Conservation (phyloP, 2,888 invertebrate species). For the Podotricha telesiphe region DNA sequence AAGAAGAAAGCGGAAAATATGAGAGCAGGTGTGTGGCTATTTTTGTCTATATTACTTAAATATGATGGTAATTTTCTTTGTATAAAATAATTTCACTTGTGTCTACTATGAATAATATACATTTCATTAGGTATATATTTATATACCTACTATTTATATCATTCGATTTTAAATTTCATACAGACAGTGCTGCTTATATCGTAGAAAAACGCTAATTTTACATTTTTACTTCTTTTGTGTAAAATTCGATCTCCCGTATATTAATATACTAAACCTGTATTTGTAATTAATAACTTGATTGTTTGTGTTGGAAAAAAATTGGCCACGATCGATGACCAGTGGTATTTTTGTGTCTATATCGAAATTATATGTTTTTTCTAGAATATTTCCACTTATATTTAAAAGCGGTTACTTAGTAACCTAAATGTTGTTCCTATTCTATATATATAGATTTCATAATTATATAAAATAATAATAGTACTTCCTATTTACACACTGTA, state of each 20-base stretch:
- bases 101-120: too few relatives aligned
- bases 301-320: conserved; percentile 9
- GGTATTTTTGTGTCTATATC: conserved; percentile 6
- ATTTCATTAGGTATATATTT: too few relatives aligned
- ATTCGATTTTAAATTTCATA: too few relatives aligned
- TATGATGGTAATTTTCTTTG: background rate
- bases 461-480: too few relatives aligned
- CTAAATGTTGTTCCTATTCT: background rate
- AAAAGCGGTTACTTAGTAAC: conserved; percentile 22
- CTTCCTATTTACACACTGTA: too few relatives aligned
- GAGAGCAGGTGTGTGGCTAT: background rate
- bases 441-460: too few relatives aligned
- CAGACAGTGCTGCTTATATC: too few relatives aligned
- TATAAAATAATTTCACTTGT: too few relatives aligned
- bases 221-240: background rate
- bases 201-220: background rate
- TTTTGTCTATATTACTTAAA: background rate
- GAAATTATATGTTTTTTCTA: conserved; percentile 22
- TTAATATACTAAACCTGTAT: conserved; percentile 2
- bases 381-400: conserved; percentile 21
- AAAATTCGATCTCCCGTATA: background rate
- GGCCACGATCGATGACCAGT: conserved; percentile 25
- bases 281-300: conserved; percentile 5
- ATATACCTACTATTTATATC: too few relatives aligned
- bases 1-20: background rate